Base-by-base conservation (phyloP, 2,113 vertebrate genomes). In the Cyprinodon tularosa region DNA sequence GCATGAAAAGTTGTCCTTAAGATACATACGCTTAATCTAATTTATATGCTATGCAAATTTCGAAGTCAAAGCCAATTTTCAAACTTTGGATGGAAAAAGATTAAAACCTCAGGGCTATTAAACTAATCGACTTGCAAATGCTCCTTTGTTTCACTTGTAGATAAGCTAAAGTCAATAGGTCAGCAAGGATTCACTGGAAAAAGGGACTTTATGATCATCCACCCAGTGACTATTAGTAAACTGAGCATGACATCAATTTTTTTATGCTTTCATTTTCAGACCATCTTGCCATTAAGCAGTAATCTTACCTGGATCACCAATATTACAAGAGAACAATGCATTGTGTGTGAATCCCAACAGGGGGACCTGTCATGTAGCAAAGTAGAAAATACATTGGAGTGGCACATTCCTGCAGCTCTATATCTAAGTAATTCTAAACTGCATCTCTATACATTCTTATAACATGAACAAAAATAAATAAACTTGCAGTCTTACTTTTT, bases 61-160 rank as follows among this genome's bases (percentile, higher is more conserved):
- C 8, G 38, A 81, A 86, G 80, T 85, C 80, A 59, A 88, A 86
- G 63, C 77, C 80, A 76, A 88, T 94, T 93, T 90, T 78, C 83
- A 81, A 88, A 91, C 84, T 89, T 84, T 50, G 65, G 61, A 77
- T 77, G 80, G n/a, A 57, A 72, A 76, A 78, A 86, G 82, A 86
- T 72, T 68, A 84, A 89, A 89, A 83, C 80, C 85, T 81, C 39
- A 50, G 64, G 86, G 85, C 84, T 88, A 78, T 53, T 85, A 88
- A 62, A 78, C 78, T 88, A 91, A 93, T 92, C 89, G 85, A 93
- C 81, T 93, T 91, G 91, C 89, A 92, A 91, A 93, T 93, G 38
- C 67, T 29, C 80, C 82, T 82, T 78, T 84, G 83, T 89, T 82
- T 68, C 78, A 70, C 65, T 62, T 82, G 44, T 71, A 73, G 77